Conservation (phyloP, 92 coral and sea anemone genomes). For the Zoanthus sociatus region DNA sequence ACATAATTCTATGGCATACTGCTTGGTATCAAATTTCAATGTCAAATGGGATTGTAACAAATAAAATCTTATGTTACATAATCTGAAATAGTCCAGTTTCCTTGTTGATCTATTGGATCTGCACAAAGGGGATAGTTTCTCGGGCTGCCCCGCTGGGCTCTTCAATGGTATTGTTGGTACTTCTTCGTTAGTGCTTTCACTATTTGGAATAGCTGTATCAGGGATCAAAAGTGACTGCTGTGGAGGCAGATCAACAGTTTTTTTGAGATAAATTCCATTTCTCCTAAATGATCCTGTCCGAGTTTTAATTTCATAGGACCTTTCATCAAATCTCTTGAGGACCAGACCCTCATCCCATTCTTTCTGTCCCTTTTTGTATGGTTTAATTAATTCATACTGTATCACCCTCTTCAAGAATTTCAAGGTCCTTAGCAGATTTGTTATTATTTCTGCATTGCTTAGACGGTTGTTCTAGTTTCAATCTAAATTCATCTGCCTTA, state of each 20-base stretch:
- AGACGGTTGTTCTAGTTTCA: too few relatives aligned
- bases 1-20: too few relatives aligned
- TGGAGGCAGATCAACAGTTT: neutral
- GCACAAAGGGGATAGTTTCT: too few relatives aligned
- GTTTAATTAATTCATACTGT: conserved; percentile 26
- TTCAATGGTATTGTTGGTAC: conserved; percentile 14
- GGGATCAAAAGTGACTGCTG: neutral
- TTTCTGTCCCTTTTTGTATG: conserved; percentile 22
- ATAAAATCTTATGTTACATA: too few relatives aligned
- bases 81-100: too few relatives aligned
- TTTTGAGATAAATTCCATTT: conserved; percentile 18
- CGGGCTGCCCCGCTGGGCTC: neutral
- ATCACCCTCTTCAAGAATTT: conserved; percentile 36
- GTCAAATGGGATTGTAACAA: too few relatives aligned
- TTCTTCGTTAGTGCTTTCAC: neutral
- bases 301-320: conserved; percentile 6
- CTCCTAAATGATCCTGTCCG: conserved; percentile 30
- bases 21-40: too few relatives aligned
- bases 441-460: conserved; percentile 9
- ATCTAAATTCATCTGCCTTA: too few relatives aligned
- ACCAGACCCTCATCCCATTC: conserved; percentile 33
- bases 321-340: conserved; percentile 24
- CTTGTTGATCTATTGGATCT: too few relatives aligned
- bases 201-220: neutral
- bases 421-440: conserved; percentile 33